phyloP scores from a whole-genome alignment of 37 sponge, comb jelly and placozoan genomes.

The Oopsacas minuta region DNA sequence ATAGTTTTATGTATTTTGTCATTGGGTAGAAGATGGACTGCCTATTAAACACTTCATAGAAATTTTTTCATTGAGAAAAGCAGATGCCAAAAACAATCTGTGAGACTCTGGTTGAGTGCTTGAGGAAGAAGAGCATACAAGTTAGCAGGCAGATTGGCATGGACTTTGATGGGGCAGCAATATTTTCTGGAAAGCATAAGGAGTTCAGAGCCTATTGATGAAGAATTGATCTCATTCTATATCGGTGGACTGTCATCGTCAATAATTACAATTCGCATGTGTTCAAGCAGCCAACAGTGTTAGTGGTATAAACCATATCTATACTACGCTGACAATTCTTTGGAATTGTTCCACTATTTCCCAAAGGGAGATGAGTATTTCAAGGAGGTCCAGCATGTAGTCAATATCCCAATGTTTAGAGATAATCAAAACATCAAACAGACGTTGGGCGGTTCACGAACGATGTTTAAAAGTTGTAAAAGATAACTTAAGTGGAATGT shows the following conservation, averaged over 20 bases:
- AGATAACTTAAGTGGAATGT: too few species aligned
- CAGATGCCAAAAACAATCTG: not conserved
- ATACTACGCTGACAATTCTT: conserved; percentile 11
- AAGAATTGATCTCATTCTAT: conserved; percentile 36
- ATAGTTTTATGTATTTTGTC: not conserved
- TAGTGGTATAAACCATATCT: conserved; percentile 20
- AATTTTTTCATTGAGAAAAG: not conserved
- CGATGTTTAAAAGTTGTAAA: too few species aligned
- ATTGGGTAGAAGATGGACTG: not conserved
- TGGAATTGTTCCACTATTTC: conserved; percentile 20
- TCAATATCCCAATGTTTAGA: not conserved
- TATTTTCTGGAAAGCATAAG: conserved; percentile 40
- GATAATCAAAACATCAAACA: too few species aligned
- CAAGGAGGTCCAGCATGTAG: not conserved
- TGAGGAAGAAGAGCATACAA: conserved; percentile 35
- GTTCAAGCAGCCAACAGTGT: conserved; percentile 22
- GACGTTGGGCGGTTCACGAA: too few species aligned
- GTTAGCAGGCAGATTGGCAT: conserved; percentile 29
- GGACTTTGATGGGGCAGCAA: conserved; percentile 54
- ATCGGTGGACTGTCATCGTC: conserved; percentile 41
- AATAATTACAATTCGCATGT: conserved; percentile 15
- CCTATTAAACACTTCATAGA: not conserved
- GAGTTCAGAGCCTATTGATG: conserved; percentile 32
- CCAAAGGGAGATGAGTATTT: conserved; percentile 16
- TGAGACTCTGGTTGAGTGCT: conserved; percentile 35